Evolutionary conservation across 30 jellyfish, hydroid and myxozoan genomes (phyloP).

Genomic region (Aurelia aurita): DNA sequence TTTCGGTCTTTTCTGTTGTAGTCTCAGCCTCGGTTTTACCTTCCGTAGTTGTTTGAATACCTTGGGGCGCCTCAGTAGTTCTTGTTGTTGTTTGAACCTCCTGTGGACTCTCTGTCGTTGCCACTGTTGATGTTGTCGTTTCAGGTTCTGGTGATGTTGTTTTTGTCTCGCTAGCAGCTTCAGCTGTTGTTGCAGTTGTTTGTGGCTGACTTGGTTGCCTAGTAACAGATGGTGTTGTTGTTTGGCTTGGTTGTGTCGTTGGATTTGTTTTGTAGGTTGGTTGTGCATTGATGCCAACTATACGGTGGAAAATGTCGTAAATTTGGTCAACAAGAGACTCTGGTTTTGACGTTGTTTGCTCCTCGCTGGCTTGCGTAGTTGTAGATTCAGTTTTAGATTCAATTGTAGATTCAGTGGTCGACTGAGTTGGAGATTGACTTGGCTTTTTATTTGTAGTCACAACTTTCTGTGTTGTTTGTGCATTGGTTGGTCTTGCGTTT

Average conservation of each 20-base stretch:
- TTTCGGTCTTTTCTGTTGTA: too few species aligned
- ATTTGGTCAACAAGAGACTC: slow-evolving; percentile 49
- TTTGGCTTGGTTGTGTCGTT: slow-evolving; percentile 54
- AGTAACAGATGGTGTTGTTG: slow-evolving; percentile 14
- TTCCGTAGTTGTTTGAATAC: slow-evolving; percentile 1
- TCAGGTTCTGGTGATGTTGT: neutral
- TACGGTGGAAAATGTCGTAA: slow-evolving; percentile 53
- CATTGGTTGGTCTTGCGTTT: neutral
- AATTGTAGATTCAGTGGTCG: slow-evolving; percentile 5
- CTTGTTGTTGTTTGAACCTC: neutral
- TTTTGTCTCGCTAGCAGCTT: neutral
- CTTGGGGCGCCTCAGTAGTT: neutral
- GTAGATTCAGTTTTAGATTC: neutral
- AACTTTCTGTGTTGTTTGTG: slow-evolving; percentile 15
- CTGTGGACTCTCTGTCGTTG: slow-evolving; percentile 18
- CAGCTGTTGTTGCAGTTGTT: slow-evolving; percentile 5
- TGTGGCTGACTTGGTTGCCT: neutral
- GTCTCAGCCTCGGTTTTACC: neutral
- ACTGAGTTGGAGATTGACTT: neutral
- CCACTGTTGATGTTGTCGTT: slow-evolving; percentile 17
- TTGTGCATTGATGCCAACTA: slow-evolving; percentile 49
- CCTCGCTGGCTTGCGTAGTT: neutral
- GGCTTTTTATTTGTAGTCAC: neutral
- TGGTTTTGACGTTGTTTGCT: slow-evolving; percentile 28
- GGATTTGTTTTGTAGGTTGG: slow-evolving; percentile 49